Evolutionary conservation across 1,140 invertebrate genomes (phyloP).

Genomic region (Drosophila kohkoa): DNA sequence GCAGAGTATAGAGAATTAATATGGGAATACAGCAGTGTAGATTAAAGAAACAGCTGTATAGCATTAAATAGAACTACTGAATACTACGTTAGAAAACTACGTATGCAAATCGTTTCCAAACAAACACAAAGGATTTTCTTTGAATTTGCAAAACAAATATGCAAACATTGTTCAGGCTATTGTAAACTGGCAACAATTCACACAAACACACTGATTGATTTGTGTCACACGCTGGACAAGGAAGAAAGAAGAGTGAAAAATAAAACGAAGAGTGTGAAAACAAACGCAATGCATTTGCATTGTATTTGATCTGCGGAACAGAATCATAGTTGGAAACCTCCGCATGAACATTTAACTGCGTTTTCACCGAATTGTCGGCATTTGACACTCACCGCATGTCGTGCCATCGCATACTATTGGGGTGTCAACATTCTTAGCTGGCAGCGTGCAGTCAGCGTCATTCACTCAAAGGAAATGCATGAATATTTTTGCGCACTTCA

Average conservation of each 20-base stretch:
- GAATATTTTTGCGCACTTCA: conserved; percentile 73
- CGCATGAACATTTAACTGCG: too few relatives aligned
- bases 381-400: too few relatives aligned
- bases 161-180: conserved; percentile 13
- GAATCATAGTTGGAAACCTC: too few relatives aligned
- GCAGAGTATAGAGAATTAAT: conserved; percentile 6
- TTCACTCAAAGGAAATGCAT: conserved; percentile 52
- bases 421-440: background rate
- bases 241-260: background rate
- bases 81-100: background rate
- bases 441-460: conserved; percentile 47
- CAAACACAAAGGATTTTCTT: background rate
- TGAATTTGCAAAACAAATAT: conserved; percentile 11
- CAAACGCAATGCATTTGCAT: background rate
- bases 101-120: background rate
- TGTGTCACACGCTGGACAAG: conserved; percentile 17
- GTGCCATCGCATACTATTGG: too few relatives aligned
- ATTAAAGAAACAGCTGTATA: conserved; percentile 5
- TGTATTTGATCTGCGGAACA: conserved; percentile 6
- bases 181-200: conserved; percentile 40
- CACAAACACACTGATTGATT: conserved; percentile 30
- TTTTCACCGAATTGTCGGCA: too few relatives aligned
- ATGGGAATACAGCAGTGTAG: conserved; percentile 14
- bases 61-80: background rate
- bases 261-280: background rate